These are phyloP conservation scores for Anoura caudifer DNA, from an alignment of 2,113 vertebrate species.

Conservation along the genomic window DNA sequence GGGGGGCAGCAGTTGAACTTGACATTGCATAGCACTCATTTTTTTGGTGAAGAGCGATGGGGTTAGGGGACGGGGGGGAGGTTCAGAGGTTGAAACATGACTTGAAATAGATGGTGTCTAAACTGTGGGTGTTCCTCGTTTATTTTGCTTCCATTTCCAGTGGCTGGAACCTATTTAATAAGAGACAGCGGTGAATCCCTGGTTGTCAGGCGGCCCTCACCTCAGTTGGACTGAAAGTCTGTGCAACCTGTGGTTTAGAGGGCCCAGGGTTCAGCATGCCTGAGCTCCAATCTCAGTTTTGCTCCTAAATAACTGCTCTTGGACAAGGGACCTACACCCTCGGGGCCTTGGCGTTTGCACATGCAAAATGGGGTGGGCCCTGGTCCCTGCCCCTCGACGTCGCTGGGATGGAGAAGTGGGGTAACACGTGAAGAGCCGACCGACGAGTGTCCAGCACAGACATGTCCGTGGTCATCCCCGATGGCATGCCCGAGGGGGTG, in stretches of 20 bases:
- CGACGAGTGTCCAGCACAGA: background rate
- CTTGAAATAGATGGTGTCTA: background rate
- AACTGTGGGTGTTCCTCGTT: background rate
- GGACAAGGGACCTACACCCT: background rate
- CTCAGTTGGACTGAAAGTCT: background rate
- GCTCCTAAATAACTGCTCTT: background rate
- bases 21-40: fast-evolving
- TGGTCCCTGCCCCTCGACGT: fast-evolving
- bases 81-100: background rate
- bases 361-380: too few relatives aligned
- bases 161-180: background rate
- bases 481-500: background rate
- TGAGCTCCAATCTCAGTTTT: background rate
- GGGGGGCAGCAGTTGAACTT: background rate
- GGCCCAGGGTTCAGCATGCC: background rate
- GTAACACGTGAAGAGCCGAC: background rate
- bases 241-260: fast-evolving
- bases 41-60: background rate
- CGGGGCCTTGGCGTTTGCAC: fast-evolving
- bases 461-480: fast-evolving
- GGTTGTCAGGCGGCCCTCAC: fast-evolving
- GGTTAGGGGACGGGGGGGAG: too few relatives aligned
- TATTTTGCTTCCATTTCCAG: background rate
- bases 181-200: background rate
- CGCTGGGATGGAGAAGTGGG: background rate